Percentiles rank a stretch among this genome's conserved stretches.
Conservation (phyloP, 2,113 vertebrate genomes). For the Menidia beryllina region DNA sequence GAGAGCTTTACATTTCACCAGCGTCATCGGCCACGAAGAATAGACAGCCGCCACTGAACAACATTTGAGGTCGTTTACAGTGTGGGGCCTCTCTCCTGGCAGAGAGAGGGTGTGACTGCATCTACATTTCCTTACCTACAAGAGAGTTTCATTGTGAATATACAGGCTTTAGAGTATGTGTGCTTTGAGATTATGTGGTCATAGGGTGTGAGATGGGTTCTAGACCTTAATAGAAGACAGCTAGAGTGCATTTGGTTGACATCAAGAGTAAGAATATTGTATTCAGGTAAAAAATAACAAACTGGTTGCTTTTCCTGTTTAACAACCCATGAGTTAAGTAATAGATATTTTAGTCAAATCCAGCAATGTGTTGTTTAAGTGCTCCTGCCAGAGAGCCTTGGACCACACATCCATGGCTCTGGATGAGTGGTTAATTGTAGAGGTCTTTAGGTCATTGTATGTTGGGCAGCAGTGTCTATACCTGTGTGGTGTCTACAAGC, state of each 20-base stretch:
- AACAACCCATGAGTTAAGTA: constrained; percentile 11
- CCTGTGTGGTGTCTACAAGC: no score
- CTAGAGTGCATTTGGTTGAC: background rate
- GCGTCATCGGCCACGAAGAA: constrained; percentile 74
- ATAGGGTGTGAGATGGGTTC: constrained; percentile 37
- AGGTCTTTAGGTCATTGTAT: background rate
- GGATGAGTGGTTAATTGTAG: background rate
- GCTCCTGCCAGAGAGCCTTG: background rate
- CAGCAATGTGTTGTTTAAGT: background rate
- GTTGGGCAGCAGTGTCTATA: no score
- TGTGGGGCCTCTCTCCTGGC: constrained; percentile 50
- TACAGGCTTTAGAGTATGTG: constrained; percentile 20
- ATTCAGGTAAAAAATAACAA: constrained; percentile 11
- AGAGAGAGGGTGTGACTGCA: constrained; percentile 20
- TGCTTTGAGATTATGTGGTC: constrained; percentile 33
- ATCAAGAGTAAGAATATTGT: background rate
- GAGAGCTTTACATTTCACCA: constrained; percentile 76
- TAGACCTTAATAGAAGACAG: constrained; percentile 14
- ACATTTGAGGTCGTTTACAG: constrained; percentile 72
- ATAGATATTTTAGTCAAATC: constrained; percentile 1
- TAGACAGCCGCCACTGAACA: constrained; percentile 54
- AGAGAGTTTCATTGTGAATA: constrained; percentile 33
- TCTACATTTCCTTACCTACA: constrained; percentile 30
- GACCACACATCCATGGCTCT: background rate
- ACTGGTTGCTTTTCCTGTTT: background rate